Evolutionary conservation across 2,888 invertebrate genomes (phyloP).

Genomic region (Drosophila pseudotakahashii): DNA sequence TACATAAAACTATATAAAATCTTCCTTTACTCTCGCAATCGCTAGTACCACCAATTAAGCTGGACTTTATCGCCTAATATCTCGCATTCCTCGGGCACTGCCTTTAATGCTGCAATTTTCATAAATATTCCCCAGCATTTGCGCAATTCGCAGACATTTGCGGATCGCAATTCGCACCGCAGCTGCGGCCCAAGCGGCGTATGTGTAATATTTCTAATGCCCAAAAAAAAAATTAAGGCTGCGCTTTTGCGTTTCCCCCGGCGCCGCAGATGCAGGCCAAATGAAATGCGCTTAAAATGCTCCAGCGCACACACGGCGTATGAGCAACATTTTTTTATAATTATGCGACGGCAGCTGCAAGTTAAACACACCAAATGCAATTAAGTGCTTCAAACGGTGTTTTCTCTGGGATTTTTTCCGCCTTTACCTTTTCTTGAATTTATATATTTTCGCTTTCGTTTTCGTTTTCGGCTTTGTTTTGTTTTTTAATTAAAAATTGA

Average conservation of each 20-base stretch:
- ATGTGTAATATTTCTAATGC: constrained; percentile 58
- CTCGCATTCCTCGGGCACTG: constrained; percentile 6
- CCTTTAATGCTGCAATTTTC: constrained; percentile 34
- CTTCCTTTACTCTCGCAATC: not conserved
- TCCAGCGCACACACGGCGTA: constrained; percentile 49
- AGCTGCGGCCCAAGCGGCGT: constrained; percentile 40
- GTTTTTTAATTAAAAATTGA: constrained; percentile 55
- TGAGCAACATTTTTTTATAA: constrained; percentile 62
- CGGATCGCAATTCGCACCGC: constrained; percentile 12
- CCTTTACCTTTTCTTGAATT: not conserved
- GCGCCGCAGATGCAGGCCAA: constrained; percentile 26
- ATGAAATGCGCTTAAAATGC: constrained; percentile 45
- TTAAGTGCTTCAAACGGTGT: constrained; percentile 51
- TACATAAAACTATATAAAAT: too few relatives aligned
- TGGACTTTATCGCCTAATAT: not conserved
- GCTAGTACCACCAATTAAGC: constrained; percentile 8
- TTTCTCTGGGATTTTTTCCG: constrained; percentile 15
- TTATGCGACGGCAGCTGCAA: constrained; percentile 54
- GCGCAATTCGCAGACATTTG: constrained; percentile 17
- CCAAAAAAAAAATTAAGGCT: constrained; percentile 22
- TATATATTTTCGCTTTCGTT: constrained; percentile 6
- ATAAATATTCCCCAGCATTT: constrained; percentile 15
- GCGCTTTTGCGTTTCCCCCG: not conserved
- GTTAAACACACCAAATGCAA: constrained; percentile 53
- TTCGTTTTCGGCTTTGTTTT: constrained; percentile 33